Evolutionary conservation across 2,797 vertebrate genomes (phyloP).

Genomic region (Gobionotothen gibberifrons): DNA sequence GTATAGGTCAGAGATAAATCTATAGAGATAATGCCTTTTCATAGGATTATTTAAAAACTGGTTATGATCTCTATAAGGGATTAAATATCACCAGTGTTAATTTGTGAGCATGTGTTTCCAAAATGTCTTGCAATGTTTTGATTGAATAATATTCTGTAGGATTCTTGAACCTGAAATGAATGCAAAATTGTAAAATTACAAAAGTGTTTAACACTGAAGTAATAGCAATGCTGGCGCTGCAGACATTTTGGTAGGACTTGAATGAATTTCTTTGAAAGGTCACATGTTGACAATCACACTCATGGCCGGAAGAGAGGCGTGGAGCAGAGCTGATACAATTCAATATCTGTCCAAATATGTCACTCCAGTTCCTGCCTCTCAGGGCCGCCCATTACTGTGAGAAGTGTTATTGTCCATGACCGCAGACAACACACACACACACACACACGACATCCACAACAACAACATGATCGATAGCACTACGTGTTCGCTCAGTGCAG

Average conservation of each 20-base stretch:
- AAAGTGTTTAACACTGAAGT: neutral
- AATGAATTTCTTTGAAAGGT: conserved; percentile 12
- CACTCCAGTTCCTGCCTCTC: conserved; percentile 45
- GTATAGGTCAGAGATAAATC: neutral
- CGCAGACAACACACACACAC: conserved; percentile 34
- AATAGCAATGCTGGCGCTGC: neutral
- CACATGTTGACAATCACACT: conserved; percentile 18
- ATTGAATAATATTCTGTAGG: neutral
- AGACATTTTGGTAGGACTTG: neutral
- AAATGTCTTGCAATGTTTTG: neutral
- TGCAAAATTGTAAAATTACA: neutral
- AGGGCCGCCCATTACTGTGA: conserved; percentile 54
- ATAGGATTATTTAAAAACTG: neutral
- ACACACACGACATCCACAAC: conserved; percentile 36
- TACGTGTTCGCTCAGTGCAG: conserved; percentile 62
- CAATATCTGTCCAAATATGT: conserved; percentile 64
- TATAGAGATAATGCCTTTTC: neutral
- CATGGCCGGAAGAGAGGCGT: conserved; percentile 17
- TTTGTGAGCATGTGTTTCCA: neutral
- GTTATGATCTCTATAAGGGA: neutral
- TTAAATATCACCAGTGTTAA: neutral
- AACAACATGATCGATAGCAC: conserved; percentile 69
- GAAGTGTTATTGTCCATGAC: conserved; percentile 56
- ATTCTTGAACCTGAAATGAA: neutral
- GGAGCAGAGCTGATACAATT: conserved; percentile 13